Evolutionary conservation across 2,113 vertebrate species (phyloP).

Genomic region (Mola mola): DNA sequence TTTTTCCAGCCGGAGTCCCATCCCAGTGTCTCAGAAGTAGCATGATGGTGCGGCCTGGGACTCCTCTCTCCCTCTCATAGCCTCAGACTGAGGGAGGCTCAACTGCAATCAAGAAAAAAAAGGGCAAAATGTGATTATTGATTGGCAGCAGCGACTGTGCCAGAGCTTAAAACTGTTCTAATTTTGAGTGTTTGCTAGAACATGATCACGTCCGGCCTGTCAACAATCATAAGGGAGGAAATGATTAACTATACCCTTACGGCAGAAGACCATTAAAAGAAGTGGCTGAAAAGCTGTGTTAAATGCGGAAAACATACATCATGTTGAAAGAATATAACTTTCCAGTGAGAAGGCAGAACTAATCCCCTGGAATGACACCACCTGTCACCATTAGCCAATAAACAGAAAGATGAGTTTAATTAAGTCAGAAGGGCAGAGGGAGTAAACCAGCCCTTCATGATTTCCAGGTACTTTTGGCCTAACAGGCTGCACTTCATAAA

Average conservation of each 20-base stretch:
- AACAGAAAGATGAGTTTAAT: constrained; percentile 51
- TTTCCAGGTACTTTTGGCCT: constrained; percentile 20
- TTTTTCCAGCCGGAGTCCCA: constrained; percentile 81
- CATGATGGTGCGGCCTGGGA: constrained; percentile 83
- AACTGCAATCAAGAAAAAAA: constrained; percentile 45
- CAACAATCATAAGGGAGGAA: no score
- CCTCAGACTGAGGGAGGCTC: constrained; percentile 80
- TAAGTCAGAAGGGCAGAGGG: constrained; percentile 27
- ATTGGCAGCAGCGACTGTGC: not conserved
- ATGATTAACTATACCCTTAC: no score
- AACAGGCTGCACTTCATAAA: constrained; percentile 36
- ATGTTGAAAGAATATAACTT: no score
- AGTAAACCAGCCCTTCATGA: no score
- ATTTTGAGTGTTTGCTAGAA: not conserved
- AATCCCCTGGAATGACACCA: constrained; percentile 37
- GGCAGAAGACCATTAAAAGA: no score
- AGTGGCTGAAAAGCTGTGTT: no score
- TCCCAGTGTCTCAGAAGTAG: constrained; percentile 82
- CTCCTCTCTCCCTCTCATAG: constrained; percentile 84
- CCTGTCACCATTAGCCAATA: constrained; percentile 37
- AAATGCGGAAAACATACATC: no score
- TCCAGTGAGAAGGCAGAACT: not conserved
- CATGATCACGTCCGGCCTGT: not conserved
- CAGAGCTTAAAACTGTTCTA: not conserved
- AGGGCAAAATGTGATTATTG: constrained; percentile 21